Base-by-base conservation (phyloP, 2,113 vertebrate species). In the Oenanthe melanoleuca region DNA sequence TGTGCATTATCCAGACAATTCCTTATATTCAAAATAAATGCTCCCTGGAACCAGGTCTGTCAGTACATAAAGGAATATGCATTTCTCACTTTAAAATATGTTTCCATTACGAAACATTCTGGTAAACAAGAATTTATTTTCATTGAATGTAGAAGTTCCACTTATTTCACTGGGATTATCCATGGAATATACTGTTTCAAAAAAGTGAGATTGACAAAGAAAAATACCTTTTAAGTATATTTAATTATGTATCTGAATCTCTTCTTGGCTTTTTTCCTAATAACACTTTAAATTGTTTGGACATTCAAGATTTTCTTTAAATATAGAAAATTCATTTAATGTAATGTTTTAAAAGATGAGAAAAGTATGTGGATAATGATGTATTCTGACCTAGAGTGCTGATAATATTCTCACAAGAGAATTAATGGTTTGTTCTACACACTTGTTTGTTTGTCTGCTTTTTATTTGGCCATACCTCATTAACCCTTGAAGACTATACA, bases 361-460 rank as follows among this genome's bases (percentile, higher is more conserved):
- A 86, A 28, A 28, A 75, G 18, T 37, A 28, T n/a, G 25, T 8
- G 11, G 10, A 60, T 86, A 92, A 80, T 2, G 4, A 88, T 33
- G 8, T 25, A 34, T 89, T 88, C 92, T 89, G 65, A 87, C 42
- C 34, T 70, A 31, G 13, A 86, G 8, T 0, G 0, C n/a, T 85
- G 56, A 33, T 64, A 42, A 6, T 73, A 69, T 84, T 73, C 24
- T 84, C 52, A 77, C 21, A 52, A 5, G 5, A 49, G 33, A 81
- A 28, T 78, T 61, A 66, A 83, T 56, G 25, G 69, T 77, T 86
- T 93, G 7, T 86, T 92, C 23, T 60, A 44, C 28, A 49, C 4
- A 19, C 20, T 93, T 88, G 37, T 80, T 83, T 94, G 15, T 74
- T 94, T 83, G 21, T n/a, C 56, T 80, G 53, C 24, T 95, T 87